Percentiles rank a stretch among this genome's conserved stretches.
These are phyloP conservation scores for Meriones psammophilus DNA, from an alignment of 2,797 vertebrate species.

Conservation along the genomic window DNA sequence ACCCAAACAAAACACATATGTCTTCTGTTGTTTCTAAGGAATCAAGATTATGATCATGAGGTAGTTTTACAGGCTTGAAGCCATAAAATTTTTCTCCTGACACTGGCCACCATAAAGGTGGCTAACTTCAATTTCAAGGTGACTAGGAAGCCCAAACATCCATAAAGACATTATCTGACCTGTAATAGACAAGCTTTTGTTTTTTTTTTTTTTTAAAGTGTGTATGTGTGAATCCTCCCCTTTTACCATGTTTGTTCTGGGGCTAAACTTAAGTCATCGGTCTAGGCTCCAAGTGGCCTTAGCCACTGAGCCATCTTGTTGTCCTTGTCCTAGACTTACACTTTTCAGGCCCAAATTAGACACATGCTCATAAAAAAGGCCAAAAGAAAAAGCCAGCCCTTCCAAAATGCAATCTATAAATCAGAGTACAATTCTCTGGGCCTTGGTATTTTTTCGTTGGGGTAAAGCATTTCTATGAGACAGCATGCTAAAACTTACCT, in stretches of 20 bases:
- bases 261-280: no score
- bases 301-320: background rate
- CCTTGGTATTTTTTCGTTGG: background rate
- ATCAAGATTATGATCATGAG: background rate
- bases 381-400: background rate
- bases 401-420: constrained; percentile 39
- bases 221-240: background rate
- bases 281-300: background rate
- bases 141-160: background rate
- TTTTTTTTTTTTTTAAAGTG: background rate
- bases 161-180: background rate
- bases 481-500: constrained; percentile 10
- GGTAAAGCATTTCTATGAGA: constrained; percentile 14
- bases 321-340: background rate
- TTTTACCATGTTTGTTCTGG: no score
- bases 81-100: background rate
- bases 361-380: background rate
- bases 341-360: constrained; percentile 17
- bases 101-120: background rate
- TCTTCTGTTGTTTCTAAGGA: background rate
- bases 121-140: constrained; percentile 32
- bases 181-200: background rate
- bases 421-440: constrained; percentile 28
- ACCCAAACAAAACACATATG: background rate
- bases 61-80: constrained; percentile 13